Base-by-base conservation (phyloP, 2,888 invertebrate species). In the Stenurella melanura region DNA sequence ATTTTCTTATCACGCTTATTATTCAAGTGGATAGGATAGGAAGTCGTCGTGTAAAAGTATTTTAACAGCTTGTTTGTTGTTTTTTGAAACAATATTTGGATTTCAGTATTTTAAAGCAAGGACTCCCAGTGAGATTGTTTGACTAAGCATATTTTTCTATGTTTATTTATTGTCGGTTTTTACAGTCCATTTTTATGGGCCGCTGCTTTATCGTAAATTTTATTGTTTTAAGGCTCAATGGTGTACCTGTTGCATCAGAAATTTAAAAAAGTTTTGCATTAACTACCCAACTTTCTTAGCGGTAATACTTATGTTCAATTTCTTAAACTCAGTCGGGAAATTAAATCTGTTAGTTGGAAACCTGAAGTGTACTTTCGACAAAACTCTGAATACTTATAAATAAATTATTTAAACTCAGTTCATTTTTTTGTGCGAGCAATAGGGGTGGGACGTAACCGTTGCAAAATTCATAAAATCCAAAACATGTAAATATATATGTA, bases 171-270 rank as follows among this genome's bases (percentile, higher is more conserved):
- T 60, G 60, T n/a, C 15, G 68, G 50, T 18, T 38, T 69, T 58
- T 70, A 60, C 38, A 19, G 18, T 69, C 15, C n/a, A 30, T 10
- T 34, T 70, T 70, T 70, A 70, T 56, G 70, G 9, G 60, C 69
- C 60, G 70, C 60, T 19, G 42, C 42, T 42, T 60, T 60, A 70
- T 70, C 70, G 19, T 21, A 60, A 2, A 38, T 58, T 70, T 70
- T 70, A 70, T 50, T 70, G 70, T 70, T 70, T 70, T 70, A 70
- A 19, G 11, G 50, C 70, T 19, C 58, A 9, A 12, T 19, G 68
- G 68, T 57, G 17, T 34, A 38, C n/a, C 38, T 18, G 60, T 70
- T 70, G 38, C 70, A 70, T 61, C 70, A 70, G 58, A 18, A 18
- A 19, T 21, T 69, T 11, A 15, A 58, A 58, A 69, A 34, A n/a